Conservation (phyloP, 2,113 vertebrate species). For the Glaucidium brasilianum region DNA sequence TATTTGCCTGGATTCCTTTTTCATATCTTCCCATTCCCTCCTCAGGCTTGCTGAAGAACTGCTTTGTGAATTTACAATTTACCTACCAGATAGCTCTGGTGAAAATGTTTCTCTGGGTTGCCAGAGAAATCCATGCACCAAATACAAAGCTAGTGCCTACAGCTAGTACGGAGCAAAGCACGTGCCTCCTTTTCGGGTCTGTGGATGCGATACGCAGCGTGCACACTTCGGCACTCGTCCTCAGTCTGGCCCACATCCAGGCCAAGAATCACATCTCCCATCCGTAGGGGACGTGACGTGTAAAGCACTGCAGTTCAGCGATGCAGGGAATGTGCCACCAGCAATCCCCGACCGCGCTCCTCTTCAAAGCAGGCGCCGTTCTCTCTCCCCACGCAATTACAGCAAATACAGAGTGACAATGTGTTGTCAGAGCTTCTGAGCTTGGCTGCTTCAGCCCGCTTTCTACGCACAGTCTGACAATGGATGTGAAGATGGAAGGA, state of each 20-base stretch:
- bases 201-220: background rate
- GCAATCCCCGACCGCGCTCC: background rate
- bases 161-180: background rate
- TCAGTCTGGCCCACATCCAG: background rate
- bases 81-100: background rate
- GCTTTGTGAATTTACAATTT: background rate
- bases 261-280: background rate
- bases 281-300: background rate
- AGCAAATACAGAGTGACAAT: background rate
- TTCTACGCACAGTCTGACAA: background rate
- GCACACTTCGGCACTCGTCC: background rate
- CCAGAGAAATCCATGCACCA: accelerated
- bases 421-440: background rate
- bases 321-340: background rate
- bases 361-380: background rate
- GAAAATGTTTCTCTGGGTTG: background rate
- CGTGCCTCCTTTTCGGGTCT: accelerated
- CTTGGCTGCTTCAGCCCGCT: background rate
- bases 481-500: background rate
- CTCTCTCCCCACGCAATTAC: accelerated
- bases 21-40: background rate
- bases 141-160: no score
- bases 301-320: background rate
- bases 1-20: constrained; percentile 23
- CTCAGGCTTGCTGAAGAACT: background rate